Base-by-base conservation (phyloP, 2,113 vertebrate species). In the Odobenus rosmarus region DNA sequence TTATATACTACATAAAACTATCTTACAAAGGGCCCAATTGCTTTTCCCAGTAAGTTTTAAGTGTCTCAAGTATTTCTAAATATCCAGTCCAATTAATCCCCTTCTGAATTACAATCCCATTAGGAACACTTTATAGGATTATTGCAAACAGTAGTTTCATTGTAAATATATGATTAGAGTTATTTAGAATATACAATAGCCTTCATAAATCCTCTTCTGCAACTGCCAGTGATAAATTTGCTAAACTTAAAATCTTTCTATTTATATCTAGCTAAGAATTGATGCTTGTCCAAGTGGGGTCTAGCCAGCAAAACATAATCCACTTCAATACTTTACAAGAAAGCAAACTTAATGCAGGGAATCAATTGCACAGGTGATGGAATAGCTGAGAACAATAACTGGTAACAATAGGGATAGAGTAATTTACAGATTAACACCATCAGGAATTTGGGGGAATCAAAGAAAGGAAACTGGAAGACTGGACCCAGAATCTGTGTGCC, bases 221-320 rank as follows among this genome's bases (percentile, higher is more conserved):
- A 64, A 61, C 16, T 87, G 4, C 1, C 31, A 87, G 49, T 62
- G 10, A 95, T 86, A 83, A 51, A 77, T 81, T 39, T 67, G 4
- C 77, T 92, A 90, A 57, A 49, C 19, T 81, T 76, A 95, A 89
- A 81, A 79, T 90, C 4, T 67, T 21, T 33, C 36, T 59, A n/a
- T 61, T 97, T 94, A 79, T 88, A 71, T 87, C 81, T 93, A 96
- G 39, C 42, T 77, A 55, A 88, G 79, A 93, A 95, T 7, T 74
- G 18, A 21, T 86, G 3, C 28, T 89, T 91, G 19, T 67, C 94
- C 74, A 81, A 24, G 51, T 88, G 55, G 18, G 26, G 8, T 85
- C n/a, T 96, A 59, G 39, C 7, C 14, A 89, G 57, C 11, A 79
- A 67, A 81, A 84, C 46, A 81, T 23, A 86, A 87, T 76, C 55